Evolutionary conservation across 1,140 invertebrate genomes (phyloP).

Genomic region (Ips typographus): DNA sequence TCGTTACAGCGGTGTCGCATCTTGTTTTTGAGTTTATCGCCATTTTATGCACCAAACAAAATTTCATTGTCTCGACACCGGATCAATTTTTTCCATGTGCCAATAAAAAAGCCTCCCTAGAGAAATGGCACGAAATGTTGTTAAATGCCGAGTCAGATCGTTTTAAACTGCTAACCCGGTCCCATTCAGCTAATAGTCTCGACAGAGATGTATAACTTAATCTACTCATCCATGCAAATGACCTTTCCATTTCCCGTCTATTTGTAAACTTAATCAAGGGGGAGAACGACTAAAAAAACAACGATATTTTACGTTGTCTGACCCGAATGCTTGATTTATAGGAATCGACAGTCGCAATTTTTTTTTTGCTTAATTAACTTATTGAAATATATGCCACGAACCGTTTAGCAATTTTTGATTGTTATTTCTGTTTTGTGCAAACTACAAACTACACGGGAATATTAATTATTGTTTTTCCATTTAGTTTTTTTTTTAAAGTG

Average conservation of each 20-base stretch:
- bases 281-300: constrained; percentile 18
- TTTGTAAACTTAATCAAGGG: constrained; percentile 35
- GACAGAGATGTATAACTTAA: constrained; percentile 35
- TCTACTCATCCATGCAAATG: constrained; percentile 38
- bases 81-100: constrained; percentile 5
- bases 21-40: not conserved
- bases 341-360: not conserved
- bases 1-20: too few species aligned
- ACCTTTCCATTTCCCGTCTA: constrained; percentile 35
- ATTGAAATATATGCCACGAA: constrained; percentile 8
- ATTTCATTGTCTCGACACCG: not conserved
- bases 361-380: not conserved
- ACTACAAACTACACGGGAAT: too few species aligned
- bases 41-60: not conserved
- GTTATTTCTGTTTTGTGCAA: not conserved
- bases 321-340: constrained; percentile 12
- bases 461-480: too few species aligned
- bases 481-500: too few species aligned
- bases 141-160: constrained; percentile 11
- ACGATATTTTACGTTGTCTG: constrained; percentile 19
- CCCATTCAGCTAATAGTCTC: constrained; percentile 25
- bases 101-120: constrained; percentile 1
- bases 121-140: not conserved
- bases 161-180: constrained; percentile 12
- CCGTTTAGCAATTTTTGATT: not conserved